Evolutionary conservation across 2,888 invertebrate species (phyloP), one percentile per base, ranked within the genome.

Genomic region (Azorinus chamasolen): DNA sequence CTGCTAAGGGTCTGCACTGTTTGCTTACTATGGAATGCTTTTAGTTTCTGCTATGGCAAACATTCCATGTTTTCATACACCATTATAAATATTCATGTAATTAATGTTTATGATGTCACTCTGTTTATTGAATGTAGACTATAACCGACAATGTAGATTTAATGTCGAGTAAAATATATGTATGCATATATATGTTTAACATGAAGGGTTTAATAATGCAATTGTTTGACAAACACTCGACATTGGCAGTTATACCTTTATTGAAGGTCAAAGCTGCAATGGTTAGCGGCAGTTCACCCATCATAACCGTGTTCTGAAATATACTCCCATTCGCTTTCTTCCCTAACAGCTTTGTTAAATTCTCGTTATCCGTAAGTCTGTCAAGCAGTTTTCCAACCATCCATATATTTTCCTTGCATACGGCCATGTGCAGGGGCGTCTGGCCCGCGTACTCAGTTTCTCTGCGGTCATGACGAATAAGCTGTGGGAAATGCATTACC

Each of bases 231-330:
- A n/a, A n/a, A n/a, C n/a, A n/a, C n/a, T n/a, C n/a, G n/a, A n/a
- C 32, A 32, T 6, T 32, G 32, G 4, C 10, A 32, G 10, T 32
- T n/a, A n/a, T 25, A 77, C 77, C 77, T 64, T 66, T 74, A 66
- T 81, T 72, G 41, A 79, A 75, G 1, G 79, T 82, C n/a, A 86
- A 59, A 4, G 85, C 84, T 14, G 85, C 84, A 16, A 86, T 83
- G 16, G 71, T 64, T 5, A 86, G 64, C 6, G 85, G 84, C 8
- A 84, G 65, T 48, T 84, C 76, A n/a, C 79, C 85, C 81, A 86
- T 80, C 85, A 86, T 80, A 5, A 81, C 85, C 0, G 86, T 83
- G 32, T 83, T 86, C 3, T 63, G 53, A 53, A 83, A 83, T 27
- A 78, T 71, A 2, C 16, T 24, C 20, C 83, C 78, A 14, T 61